Base-by-base conservation (phyloP, 2,888 invertebrate genomes). In the Cistogaster globosa region DNA sequence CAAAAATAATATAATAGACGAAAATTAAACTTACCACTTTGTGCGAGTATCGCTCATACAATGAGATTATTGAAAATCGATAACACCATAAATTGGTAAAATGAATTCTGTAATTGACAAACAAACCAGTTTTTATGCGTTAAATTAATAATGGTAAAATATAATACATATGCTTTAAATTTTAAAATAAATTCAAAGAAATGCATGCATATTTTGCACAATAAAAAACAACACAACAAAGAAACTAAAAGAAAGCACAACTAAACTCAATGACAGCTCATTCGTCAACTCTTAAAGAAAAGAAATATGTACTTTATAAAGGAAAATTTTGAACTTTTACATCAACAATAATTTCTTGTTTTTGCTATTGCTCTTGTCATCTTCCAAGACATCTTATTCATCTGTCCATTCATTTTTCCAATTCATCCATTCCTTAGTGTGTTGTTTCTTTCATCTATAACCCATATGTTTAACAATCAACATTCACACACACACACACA, bases 201-300 rank as follows among this genome's bases (percentile, higher is more conserved):
- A 57, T 20, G 18, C 11, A 18, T 16, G 4, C 18, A 48, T 16
- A 11, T 51, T 63, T 71, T 26, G 9, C 22, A 62, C 45, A 42
- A 20, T 18, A 9, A 32, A 32, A 32, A 8, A 6, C 6, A 32
- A 32, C 8, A 18, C 18, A 20, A 53, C 8, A 53, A 18, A 18
- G 12, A 53, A 53, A 53, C 51, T 53, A 38, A 57, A 65, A 55
- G 2, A 4, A 38, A 60, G 2, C 32, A 26, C 57, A 69, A 65
- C 65, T 55, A 75, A 78, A 79, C 71, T 71, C 75, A 87, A 84
- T 87, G 87, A 86, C 87, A 87, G 87, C 87, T 87, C 87, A 87
- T 87, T 87, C 87, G 87, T 90, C 90, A 90, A 90, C 51, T 71
- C 62, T 67, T 82, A 82, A 85, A 82, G 78, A 85, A 82, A 85